A percentile compares a stretch with the other conserved stretches of the same genome.
Evolutionary conservation across 2,797 vertebrate genomes (phyloP).

Genomic region (Hephaestus fuliginosus): DNA sequence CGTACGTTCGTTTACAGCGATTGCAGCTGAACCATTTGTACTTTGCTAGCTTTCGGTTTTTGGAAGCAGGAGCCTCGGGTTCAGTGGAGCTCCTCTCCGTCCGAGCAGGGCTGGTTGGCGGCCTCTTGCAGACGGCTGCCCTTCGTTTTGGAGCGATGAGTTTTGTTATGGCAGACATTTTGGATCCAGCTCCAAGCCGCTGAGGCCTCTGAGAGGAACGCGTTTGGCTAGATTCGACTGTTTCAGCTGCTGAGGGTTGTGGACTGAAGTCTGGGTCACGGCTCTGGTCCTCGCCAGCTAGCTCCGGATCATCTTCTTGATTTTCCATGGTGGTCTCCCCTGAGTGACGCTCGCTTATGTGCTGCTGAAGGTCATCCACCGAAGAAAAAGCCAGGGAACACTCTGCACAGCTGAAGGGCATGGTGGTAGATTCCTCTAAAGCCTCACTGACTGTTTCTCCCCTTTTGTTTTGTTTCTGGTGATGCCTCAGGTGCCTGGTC

Average conservation of each 20-base stretch:
- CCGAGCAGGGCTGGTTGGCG: not conserved
- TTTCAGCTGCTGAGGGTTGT: not conserved
- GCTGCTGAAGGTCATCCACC: slow-evolving; percentile 75
- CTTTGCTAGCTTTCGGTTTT: slow-evolving; percentile 25
- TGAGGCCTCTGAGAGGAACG: slow-evolving; percentile 64
- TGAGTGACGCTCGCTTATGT: slow-evolving; percentile 71
- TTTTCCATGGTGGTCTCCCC: slow-evolving; percentile 23
- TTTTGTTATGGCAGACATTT: slow-evolving; percentile 74
- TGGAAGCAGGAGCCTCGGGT: slow-evolving; percentile 3
- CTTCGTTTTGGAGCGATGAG: slow-evolving; percentile 78
- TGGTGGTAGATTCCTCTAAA: not conserved
- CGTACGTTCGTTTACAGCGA: slow-evolving; percentile 77
- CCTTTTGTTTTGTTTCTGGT: slow-evolving; percentile 40
- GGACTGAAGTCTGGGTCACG: slow-evolving; percentile 42
- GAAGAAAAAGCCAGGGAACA: slow-evolving; percentile 73
- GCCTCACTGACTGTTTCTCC: not conserved
- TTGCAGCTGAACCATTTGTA: slow-evolving; percentile 77
- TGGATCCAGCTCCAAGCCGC: slow-evolving; percentile 67
- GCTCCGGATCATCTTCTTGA: not conserved
- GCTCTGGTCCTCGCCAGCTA: slow-evolving; percentile 30
- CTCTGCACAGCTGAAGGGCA: slow-evolving; percentile 72
- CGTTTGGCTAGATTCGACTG: not conserved
- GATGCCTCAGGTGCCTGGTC: slow-evolving; percentile 69
- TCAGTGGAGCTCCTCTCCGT: slow-evolving; percentile 35
- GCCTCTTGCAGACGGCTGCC: slow-evolving; percentile 20